Base-by-base conservation (phyloP, 1,140 invertebrate species). In the Zaprionus ornatus region DNA sequence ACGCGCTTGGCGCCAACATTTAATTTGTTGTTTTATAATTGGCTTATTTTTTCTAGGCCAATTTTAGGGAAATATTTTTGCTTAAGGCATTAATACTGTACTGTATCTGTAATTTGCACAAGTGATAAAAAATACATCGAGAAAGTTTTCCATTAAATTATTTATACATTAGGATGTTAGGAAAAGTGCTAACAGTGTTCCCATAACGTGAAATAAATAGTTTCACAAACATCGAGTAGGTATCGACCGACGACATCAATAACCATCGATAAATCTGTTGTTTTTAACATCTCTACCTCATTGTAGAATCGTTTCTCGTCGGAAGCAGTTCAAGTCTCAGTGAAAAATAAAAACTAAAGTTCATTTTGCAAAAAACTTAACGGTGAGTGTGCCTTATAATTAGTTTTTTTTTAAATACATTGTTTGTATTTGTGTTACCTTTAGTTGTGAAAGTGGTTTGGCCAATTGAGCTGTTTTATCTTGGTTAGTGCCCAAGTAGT, bases 321-420 rank as follows among this genome's bases (percentile, higher is more conserved):
- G 60, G 19, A 55, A 37, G 45, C 68, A 75, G 60, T 45, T 59
- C n/a, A 13, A 17, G 27, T 60, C 45, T 75, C 15, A 21, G 50
- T 69, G 48, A 60, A 65, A 17, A 56, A 25, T 61, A 25, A 7
- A 21, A 42, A 42, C 9, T 12, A 1, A 40, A 64, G 13, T 19
- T 59, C 25, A 27, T 37, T 35, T 48, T 56, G 37, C 37, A 10
- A 50, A 50, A 52, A 56, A 21, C 21, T 23, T 37, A 17, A 70
- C 68, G 73, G 73, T 75, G 73, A 71, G 73, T 75, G 73, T 56
- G n/a, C 17, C 9, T 50, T 45, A n/a, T 29, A 29, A 37, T 62
- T 54, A 57, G 13, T 64, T 45, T 23, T 52, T 63, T 35, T 52
- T 63, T 17, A 2, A 23, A 19, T 5, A 50, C 19, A 50, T 21